Evolutionary conservation across 2,888 invertebrate genomes (phyloP).

Genomic region (Ommatoiulus sabulosus): DNA sequence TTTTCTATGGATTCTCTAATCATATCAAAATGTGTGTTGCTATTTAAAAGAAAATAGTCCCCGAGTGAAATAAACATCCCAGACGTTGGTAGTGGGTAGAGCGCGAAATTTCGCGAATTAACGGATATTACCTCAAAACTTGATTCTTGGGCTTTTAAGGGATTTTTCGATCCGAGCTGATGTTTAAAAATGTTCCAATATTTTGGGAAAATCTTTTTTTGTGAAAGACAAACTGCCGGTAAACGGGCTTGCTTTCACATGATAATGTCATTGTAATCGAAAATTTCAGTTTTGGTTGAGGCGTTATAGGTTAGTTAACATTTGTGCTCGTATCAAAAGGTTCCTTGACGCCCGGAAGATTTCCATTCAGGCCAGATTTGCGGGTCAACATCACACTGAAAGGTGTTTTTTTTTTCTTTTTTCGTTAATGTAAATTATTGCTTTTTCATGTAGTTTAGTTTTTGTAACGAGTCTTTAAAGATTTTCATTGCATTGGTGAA

Average conservation of each 20-base stretch:
- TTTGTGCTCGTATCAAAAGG: neutral
- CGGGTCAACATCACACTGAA: neutral
- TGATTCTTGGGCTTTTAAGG: no score
- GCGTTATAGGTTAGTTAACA: neutral
- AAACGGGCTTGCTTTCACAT: no score
- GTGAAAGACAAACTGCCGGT: no score
- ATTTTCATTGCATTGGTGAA: neutral
- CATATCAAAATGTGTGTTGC: constrained; percentile 29
- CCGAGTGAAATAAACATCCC: neutral
- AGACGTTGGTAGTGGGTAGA: no score
- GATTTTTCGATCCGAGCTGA: no score
- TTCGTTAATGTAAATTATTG: neutral
- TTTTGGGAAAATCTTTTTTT: no score
- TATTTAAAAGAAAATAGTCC: neutral
- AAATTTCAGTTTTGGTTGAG: no score
- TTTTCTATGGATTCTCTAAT: constrained; percentile 42
- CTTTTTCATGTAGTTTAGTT: neutral
- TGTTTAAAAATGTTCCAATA: no score
- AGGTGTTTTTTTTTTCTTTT: neutral
- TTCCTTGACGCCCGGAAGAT: neutral
- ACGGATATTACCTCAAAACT: no score
- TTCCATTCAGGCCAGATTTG: neutral
- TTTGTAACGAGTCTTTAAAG: neutral
- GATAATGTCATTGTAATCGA: no score
- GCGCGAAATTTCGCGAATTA: no score